Base-by-base conservation (phyloP, 1,140 invertebrate genomes). In the Scylla paramamosain region DNA sequence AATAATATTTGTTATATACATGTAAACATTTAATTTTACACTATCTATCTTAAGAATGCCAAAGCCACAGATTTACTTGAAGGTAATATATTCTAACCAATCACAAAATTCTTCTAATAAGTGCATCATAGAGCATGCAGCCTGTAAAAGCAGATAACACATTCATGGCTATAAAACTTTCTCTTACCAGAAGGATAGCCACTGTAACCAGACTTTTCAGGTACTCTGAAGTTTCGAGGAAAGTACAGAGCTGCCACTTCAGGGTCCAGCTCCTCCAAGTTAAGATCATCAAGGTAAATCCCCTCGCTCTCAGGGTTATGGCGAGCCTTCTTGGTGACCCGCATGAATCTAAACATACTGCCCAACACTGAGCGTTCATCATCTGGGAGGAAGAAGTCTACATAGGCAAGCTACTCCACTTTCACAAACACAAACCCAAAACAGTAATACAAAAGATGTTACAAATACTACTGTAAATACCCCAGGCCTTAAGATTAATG, bases 271-370 rank as follows among this genome's bases (percentile, higher is more conserved):
- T 98, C 98, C 86, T 99, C 98, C 4, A 98, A 97, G 97, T 99
- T 98, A 48, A 99, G 97, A 96, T 99, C 99, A 88, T 99, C 98
- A 14, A 99, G 97, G 97, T 99, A 99, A 96, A 99, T 98, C 88
- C 99, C 99, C 95, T 98, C 98, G 0, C 97, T 97, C 88, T 98
- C 97, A 77, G 97, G 96, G 96, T 98, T 98, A 96, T 98, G 98
- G 96, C 98, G 97, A 94, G 98, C 97, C 96, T 98, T 98, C 97
- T 98, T 98, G 7, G 98, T 98, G 96, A 98, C 98, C 97, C 98
- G 98, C 98, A 99, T 99, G 96, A 99, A 99, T 91, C 98, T 98
- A 97, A 99, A 98, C 98, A 99, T 98, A 96, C 98, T 98, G 96
- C 98, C 98, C 87, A 99, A 97, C 97, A 99, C 98, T 25, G 98